Evolutionary conservation across 1,140 invertebrate species (phyloP), one percentile per base, ranked within the genome.

Genomic region (Rhopalosiphum padi): DNA sequence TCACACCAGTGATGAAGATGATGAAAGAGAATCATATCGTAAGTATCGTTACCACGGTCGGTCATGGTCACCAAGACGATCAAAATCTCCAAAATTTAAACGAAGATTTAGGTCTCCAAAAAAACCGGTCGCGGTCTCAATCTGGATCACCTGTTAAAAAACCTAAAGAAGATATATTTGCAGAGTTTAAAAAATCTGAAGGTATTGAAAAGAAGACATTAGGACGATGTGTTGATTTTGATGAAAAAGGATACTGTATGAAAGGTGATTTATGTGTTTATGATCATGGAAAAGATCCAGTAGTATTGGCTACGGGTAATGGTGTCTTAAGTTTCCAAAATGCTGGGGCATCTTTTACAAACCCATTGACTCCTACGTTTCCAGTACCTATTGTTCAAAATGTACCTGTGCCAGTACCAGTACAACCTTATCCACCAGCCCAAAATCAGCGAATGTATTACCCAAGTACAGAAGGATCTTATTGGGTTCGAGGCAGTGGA

Each of bases 221-320:
- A 15, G 91, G 91, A 93, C 95, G 95, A 51, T 95, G 94, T 87
- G 51, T 94, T 87, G 94, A 94, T 93, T 94, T 94, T 48, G 94
- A 94, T 97, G 98, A 99, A 95, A 98, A 98, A 95, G 98, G 99
- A 7, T 99, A 98, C 95, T 99, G 99, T 95, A 98, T 99, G 97
- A 96, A 98, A 51, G 99, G 99, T 21, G 98, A 99, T 95, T 96
- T 98, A 87, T 99, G 99, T 95, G 98, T 98, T 35, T 99, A 97
- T 96, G 98, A 99, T 96, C 99, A 99, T 95, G 99, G 99, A 30
- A 96, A 96, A 8, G 98, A 99, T 95, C 98, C 99, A 4, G 98
- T 99, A 1, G 98, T 99, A 7, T 95, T 99, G 30, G 98, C 99
- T 95, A 90, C 89, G 3, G 89, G 89, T 55, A 98, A 98, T 95